phyloP scores from a whole-genome alignment of 2,113 vertebrate species.

The Gymnorhina tibicen region DNA sequence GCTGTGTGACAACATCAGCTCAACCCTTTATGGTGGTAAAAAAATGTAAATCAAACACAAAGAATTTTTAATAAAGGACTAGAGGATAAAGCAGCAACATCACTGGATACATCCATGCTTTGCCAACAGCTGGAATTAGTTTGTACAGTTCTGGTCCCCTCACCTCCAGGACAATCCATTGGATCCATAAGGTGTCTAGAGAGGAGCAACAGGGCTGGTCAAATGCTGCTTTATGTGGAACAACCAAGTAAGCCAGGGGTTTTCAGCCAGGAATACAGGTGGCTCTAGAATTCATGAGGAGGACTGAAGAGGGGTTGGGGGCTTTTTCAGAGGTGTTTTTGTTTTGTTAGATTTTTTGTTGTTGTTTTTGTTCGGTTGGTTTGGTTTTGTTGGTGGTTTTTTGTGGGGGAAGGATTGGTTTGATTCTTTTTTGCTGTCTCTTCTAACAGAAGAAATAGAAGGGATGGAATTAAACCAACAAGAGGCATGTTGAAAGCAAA shows the following conservation, averaged over 20 bases:
- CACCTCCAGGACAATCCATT: not conserved
- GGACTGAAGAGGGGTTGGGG: not conserved
- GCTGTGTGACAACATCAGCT: not conserved
- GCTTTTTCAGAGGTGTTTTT: not conserved
- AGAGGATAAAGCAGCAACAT: not conserved
- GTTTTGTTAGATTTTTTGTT: not conserved
- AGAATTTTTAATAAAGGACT: not conserved
- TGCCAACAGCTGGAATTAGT: not conserved
- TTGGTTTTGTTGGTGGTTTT: not conserved
- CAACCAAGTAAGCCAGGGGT: not conserved
- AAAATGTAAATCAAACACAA: not conserved
- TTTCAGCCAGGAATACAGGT: not conserved
- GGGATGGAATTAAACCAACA: not conserved
- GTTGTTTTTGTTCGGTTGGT: not conserved
- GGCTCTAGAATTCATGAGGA: not conserved
- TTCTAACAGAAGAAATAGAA: not conserved
- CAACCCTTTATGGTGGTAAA: not conserved
- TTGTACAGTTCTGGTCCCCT: not conserved
- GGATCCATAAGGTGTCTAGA: not conserved
- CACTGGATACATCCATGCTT: not conserved
- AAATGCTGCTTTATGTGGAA: not conserved
- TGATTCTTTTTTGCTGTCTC: not conserved
- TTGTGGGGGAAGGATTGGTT: not conserved
- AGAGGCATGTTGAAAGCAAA: not conserved
- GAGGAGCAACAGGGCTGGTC: not conserved